phyloP scores from a whole-genome alignment of 2,888 invertebrate genomes.

The Oscheius onirici region DNA sequence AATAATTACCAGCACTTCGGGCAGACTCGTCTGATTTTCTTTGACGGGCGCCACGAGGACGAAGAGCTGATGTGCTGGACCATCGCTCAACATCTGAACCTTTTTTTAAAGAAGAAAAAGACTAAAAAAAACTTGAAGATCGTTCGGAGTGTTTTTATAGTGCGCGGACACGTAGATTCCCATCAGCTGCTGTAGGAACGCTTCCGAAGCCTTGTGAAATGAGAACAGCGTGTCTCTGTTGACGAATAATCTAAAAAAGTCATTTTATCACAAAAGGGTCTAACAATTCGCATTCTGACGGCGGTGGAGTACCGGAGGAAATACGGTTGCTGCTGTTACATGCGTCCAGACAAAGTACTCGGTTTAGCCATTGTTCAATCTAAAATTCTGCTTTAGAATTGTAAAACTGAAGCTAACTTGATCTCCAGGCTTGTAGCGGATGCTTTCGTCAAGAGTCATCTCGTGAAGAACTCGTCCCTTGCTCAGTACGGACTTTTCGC shows the following conservation, averaged over 20 bases:
- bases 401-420: conserved; percentile 35
- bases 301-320: conserved; percentile 84
- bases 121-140: conserved; percentile 78
- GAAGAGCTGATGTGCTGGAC: conserved; percentile 96
- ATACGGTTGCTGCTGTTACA: conserved; percentile 45
- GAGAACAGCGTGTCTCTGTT: conserved; percentile 92
- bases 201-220: conserved; percentile 83
- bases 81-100: conserved; percentile 89
- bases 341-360: conserved; percentile 89
- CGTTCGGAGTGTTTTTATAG: conserved; percentile 99
- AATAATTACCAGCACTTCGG: conserved; percentile 77
- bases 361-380: conserved; percentile 89
- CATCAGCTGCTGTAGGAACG: conserved; percentile 89
- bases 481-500: conserved; percentile 43
- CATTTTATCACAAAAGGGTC: conserved; percentile 33
- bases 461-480: conserved; percentile 73
- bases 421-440: conserved; percentile 82
- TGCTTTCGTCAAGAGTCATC: conserved; percentile 87
- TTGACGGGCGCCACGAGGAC: conserved; percentile 89
- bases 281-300: conserved; percentile 87
- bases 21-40: conserved; percentile 75
- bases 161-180: conserved; percentile 95
- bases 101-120: neutral
- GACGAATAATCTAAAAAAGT: conserved; percentile 72
- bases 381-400: conserved; percentile 26